phyloP scores from a whole-genome alignment of 2,888 invertebrate genomes.

The Orthosia gracilis region DNA sequence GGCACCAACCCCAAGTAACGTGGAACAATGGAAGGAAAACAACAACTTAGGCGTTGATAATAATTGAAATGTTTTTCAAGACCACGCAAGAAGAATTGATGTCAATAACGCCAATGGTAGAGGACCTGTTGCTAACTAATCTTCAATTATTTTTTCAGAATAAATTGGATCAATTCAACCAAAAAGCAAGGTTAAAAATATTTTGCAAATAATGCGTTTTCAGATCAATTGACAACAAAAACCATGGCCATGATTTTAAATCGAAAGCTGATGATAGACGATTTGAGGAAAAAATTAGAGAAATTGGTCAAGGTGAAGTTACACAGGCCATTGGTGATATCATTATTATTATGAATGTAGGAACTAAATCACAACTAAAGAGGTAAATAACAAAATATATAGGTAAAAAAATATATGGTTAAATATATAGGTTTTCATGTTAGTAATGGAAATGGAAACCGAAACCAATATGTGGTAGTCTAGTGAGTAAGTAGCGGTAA shows the following conservation, averaged over 20 bases:
- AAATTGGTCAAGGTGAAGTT: slow-evolving; percentile 58
- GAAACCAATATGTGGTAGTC: background rate
- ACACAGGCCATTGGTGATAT: slow-evolving; percentile 37
- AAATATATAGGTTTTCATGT: slow-evolving; percentile 5
- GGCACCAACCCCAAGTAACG: background rate
- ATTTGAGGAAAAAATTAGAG: slow-evolving; percentile 45
- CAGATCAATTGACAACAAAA: slow-evolving; percentile 30
- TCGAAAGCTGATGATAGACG: slow-evolving; percentile 31
- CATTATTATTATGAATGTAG: slow-evolving; percentile 12
- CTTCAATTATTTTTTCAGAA: background rate
- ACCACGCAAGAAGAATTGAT: background rate
- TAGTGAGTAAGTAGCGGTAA: slow-evolving; percentile 14
- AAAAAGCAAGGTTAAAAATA: slow-evolving; percentile 38
- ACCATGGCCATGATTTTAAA: slow-evolving; percentile 38
- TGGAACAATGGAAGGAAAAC: background rate
- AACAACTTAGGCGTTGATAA: background rate
- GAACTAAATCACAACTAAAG: slow-evolving; percentile 4
- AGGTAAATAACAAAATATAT: too few species aligned
- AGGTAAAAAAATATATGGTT: too few species aligned
- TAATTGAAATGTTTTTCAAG: background rate
- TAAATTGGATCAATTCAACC: background rate
- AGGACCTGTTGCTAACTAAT: background rate
- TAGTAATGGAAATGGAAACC: slow-evolving; percentile 18
- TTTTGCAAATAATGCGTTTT: slow-evolving; percentile 39
- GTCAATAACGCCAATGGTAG: background rate